These are phyloP conservation scores for Callyntrura guangdongensis DNA, from an alignment of 2,888 invertebrate genomes.

Conservation along the genomic window DNA sequence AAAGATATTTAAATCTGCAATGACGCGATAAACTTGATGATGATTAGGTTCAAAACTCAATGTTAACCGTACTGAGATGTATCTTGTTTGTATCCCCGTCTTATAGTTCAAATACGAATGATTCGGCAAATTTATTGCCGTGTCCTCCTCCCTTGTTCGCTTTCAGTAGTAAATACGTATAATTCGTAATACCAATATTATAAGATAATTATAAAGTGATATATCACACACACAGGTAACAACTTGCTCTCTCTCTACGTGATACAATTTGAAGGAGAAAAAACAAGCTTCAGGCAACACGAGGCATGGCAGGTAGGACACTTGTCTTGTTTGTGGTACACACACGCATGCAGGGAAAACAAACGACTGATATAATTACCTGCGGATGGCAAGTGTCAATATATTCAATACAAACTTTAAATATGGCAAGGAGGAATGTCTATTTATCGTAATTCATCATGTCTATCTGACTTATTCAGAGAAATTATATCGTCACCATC, in stretches of 20 bases:
- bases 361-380: slow-evolving; percentile 23
- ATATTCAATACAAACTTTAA: slow-evolving; percentile 14
- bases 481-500: neutral
- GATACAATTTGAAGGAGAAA: slow-evolving; percentile 57
- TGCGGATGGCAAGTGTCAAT: slow-evolving; percentile 60
- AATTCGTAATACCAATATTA: slow-evolving; percentile 60
- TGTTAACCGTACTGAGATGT: slow-evolving; percentile 3
- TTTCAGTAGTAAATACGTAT: neutral
- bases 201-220: slow-evolving; percentile 37
- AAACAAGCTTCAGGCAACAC: neutral
- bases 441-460: slow-evolving; percentile 50
- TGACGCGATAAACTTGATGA: slow-evolving; percentile 16
- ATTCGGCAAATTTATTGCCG: slow-evolving; percentile 38
- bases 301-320: neutral
- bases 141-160: slow-evolving; percentile 15
- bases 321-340: neutral
- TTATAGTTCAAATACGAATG: slow-evolving; percentile 33
- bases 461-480: slow-evolving; percentile 33
- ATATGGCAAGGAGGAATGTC: neutral
- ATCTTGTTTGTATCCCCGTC: neutral
- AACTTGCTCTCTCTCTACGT: slow-evolving; percentile 1
- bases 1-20: slow-evolving; percentile 25
- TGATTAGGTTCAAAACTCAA: slow-evolving; percentile 34
- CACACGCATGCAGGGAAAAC: neutral
- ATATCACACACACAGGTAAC: neutral